Evolutionary conservation across 92 coral and sea anemone species (phyloP).

Genomic region (Bergia puertoricense): DNA sequence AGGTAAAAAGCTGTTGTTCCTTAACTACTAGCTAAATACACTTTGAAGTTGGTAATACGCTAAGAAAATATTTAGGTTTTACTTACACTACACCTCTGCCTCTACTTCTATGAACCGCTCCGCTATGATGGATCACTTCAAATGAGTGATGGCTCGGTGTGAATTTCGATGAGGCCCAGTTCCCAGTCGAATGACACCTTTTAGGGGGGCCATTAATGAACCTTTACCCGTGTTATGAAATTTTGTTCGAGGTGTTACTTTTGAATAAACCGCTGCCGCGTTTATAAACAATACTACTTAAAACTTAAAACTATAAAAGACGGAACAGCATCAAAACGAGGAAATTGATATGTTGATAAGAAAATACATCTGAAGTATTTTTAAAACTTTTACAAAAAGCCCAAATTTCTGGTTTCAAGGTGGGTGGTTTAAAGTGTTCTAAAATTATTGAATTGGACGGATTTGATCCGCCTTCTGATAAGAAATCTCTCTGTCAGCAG

Average conservation of each 20-base stretch:
- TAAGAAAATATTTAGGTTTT: slow-evolving; percentile 9
- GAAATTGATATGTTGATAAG: not conserved
- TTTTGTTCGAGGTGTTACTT: slow-evolving; percentile 22
- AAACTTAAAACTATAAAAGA: not conserved
- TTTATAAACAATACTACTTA: slow-evolving; percentile 10
- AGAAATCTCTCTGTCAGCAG: slow-evolving; percentile 19
- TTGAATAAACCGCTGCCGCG: slow-evolving; percentile 20
- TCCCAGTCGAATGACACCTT: not conserved
- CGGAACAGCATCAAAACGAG: not conserved
- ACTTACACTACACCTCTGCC: not conserved
- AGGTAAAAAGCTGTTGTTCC: not conserved
- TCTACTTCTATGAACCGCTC: not conserved
- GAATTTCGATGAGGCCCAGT: slow-evolving; percentile 28
- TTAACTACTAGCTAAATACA: not conserved
- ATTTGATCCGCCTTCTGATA: slow-evolving; percentile 40
- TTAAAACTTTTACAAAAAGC: not conserved
- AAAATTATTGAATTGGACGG: not conserved
- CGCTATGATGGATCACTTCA: slow-evolving; percentile 39
- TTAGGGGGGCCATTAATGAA: slow-evolving; percentile 18
- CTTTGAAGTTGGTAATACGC: not conserved
- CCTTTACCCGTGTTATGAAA: slow-evolving; percentile 5
- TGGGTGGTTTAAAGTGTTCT: slow-evolving; percentile 39
- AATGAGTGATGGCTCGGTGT: slow-evolving; percentile 27
- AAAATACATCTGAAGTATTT: not conserved
- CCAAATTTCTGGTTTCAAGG: not conserved